Conservation (phyloP, 2,797 vertebrate species). For the Sphenopsis melanotis region DNA sequence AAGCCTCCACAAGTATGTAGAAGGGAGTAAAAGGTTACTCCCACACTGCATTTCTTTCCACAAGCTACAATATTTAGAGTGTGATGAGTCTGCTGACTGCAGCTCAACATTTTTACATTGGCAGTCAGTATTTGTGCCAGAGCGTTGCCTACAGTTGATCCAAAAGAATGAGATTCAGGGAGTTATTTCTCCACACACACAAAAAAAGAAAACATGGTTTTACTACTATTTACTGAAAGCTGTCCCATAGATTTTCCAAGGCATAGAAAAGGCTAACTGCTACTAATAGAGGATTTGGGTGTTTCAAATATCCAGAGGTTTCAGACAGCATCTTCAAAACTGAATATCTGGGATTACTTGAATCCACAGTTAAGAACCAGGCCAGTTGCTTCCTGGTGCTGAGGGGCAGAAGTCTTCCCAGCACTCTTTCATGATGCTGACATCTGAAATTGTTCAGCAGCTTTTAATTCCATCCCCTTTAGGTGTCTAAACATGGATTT, state of each 20-base stretch:
- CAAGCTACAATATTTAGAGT: background rate
- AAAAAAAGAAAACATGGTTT: background rate
- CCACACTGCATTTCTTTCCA: background rate
- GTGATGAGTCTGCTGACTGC: constrained; percentile 4
- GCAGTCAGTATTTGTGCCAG: background rate
- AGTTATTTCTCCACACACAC: background rate
- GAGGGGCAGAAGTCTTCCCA: background rate
- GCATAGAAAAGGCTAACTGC: background rate
- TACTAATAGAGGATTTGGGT: background rate
- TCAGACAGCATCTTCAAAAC: background rate
- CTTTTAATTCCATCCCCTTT: background rate
- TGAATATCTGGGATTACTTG: background rate
- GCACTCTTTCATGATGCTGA: background rate
- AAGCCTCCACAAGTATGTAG: background rate
- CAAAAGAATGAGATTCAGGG: background rate
- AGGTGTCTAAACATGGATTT: background rate
- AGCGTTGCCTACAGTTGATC: background rate
- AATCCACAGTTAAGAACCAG: background rate
- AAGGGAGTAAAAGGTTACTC: constrained; percentile 29
- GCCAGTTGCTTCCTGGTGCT: background rate
- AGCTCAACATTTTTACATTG: background rate
- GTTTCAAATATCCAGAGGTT: background rate
- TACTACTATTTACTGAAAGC: background rate
- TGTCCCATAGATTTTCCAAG: background rate
- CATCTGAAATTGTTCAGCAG: background rate